Evolutionary conservation across 35 echinoderm and acorn worm species (phyloP).

Genomic region (Antedon bifida): DNA sequence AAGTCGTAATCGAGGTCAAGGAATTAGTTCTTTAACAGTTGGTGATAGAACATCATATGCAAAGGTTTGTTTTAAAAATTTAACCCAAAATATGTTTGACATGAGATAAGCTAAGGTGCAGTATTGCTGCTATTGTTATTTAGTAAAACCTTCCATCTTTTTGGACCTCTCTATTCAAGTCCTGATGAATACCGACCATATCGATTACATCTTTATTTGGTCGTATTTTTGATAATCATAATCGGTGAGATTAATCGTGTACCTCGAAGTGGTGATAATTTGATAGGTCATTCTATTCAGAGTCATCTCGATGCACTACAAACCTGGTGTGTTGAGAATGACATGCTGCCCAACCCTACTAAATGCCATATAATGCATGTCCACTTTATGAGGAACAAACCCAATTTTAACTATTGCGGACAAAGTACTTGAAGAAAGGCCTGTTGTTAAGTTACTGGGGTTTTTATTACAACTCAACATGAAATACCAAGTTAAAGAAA

Average conservation of each 20-base stretch:
- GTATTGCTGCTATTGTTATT: no score
- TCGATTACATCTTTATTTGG: constrained; percentile 22
- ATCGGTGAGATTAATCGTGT: background rate
- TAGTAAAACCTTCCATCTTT: no score
- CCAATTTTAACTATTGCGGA: background rate
- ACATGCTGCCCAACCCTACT: constrained; percentile 4
- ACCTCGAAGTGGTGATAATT: background rate
- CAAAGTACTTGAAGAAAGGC: background rate
- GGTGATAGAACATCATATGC: constrained; percentile 58
- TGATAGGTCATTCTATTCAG: background rate
- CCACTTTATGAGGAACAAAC: background rate
- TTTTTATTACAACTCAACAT: no score
- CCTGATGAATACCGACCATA: background rate
- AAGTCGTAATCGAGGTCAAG: constrained; percentile 33
- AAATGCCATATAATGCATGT: background rate
- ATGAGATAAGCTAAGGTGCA: no score
- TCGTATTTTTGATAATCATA: background rate
- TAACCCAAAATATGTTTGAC: no score
- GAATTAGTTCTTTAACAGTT: constrained; percentile 52
- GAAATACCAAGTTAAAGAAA: background rate
- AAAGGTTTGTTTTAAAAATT: constrained; percentile 25
- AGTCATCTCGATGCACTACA: background rate
- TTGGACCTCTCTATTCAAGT: background rate
- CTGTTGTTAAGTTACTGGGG: constrained; percentile 2
- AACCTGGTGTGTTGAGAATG: constrained; percentile 8